Percentiles rank a stretch among this genome's conserved stretches.
phyloP scores from a whole-genome alignment of 2,888 invertebrate species.

The Geophilus truncorum region DNA sequence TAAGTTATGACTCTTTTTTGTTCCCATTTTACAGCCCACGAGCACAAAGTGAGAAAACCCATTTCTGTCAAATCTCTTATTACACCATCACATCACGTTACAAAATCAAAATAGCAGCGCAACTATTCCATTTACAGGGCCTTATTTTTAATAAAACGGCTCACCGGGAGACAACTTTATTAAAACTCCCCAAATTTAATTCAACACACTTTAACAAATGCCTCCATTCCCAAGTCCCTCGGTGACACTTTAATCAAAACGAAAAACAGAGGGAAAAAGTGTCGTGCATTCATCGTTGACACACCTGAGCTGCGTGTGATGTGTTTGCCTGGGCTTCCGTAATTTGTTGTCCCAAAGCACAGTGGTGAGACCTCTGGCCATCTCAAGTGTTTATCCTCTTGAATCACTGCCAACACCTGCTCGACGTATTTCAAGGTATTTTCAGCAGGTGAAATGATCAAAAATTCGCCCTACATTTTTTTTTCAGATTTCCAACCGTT shows the following conservation, averaged over 20 bases:
- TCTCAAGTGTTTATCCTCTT: not conserved
- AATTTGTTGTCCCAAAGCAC: constrained; percentile 10
- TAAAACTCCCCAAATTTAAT: not conserved
- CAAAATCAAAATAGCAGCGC: not conserved
- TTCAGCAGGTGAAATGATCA: not conserved
- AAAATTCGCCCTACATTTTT: not conserved
- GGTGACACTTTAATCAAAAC: not conserved
- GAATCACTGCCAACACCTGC: constrained; percentile 10
- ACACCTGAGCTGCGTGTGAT: not conserved
- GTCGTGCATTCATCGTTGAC: not conserved
- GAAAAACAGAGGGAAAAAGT: not conserved
- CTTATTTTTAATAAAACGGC: not conserved
- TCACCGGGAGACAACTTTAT: not conserved
- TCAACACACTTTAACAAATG: not conserved
- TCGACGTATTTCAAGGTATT: not conserved
- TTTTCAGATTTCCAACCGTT: not conserved
- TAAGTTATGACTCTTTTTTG: not conserved
- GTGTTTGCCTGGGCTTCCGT: not conserved
- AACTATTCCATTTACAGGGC: not conserved
- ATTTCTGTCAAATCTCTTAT: not conserved
- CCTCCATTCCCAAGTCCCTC: not conserved
- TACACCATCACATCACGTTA: not conserved
- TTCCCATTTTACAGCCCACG: not conserved
- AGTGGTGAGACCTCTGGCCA: not conserved
- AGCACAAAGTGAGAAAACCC: not conserved